phyloP scores from a whole-genome alignment of 53 echinoderm and acorn worm species.

The Temnopleurus reevesii region DNA sequence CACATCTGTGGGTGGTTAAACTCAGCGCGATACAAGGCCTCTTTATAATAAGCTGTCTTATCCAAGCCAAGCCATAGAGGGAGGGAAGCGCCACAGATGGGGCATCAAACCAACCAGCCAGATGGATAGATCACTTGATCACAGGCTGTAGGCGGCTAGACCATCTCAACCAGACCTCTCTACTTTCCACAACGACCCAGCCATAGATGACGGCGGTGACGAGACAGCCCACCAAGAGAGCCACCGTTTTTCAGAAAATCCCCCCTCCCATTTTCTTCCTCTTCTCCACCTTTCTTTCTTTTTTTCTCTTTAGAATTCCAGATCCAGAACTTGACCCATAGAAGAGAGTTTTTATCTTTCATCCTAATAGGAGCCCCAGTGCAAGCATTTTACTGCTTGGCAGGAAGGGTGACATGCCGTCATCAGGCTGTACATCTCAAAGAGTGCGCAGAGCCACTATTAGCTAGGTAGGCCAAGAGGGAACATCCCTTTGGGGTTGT shows the following conservation, averaged over 20 bases:
- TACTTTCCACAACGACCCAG: constrained; percentile 25
- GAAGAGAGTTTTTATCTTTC: not conserved
- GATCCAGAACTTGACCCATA: constrained; percentile 8
- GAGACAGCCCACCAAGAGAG: not conserved
- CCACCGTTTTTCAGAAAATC: not conserved
- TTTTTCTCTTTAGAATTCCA: not conserved
- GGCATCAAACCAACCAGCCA: constrained; percentile 51
- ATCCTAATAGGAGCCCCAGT: not conserved
- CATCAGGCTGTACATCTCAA: constrained; percentile 56
- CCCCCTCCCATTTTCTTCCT: not conserved
- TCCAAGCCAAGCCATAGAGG: constrained; percentile 62
- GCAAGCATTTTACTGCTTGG: constrained; percentile 26
- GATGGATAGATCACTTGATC: not conserved
- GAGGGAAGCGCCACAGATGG: constrained; percentile 64
- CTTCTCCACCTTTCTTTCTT: not conserved
- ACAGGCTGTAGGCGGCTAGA: not conserved
- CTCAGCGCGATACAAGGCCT: constrained; percentile 66
- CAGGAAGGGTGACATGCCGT: constrained; percentile 15
- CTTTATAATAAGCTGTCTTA: constrained; percentile 59
- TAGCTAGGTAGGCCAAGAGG: constrained; percentile 17
- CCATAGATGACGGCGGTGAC: constrained; percentile 24
- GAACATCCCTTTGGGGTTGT: constrained; percentile 34
- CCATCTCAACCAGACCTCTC: constrained; percentile 45
- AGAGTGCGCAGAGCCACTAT: constrained; percentile 32
- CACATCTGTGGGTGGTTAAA: constrained; percentile 52